phyloP scores from a whole-genome alignment of 2,113 vertebrate species.

The Pimephales promelas region DNA sequence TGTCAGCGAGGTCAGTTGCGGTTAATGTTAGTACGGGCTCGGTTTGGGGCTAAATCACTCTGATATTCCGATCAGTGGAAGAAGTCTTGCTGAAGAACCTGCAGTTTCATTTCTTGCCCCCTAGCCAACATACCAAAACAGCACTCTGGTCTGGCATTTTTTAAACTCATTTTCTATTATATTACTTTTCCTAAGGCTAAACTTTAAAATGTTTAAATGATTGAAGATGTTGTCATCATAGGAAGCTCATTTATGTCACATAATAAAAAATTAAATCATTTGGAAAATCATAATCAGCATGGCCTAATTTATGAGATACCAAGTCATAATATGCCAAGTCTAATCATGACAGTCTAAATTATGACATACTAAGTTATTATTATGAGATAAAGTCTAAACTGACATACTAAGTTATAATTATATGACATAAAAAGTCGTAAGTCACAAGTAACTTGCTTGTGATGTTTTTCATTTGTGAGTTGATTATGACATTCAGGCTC shows the following conservation, averaged over 20 bases:
- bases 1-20: neutral
- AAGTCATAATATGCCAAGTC: too few species aligned
- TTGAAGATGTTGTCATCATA: neutral
- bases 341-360: too few species aligned
- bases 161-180: neutral
- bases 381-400: too few species aligned
- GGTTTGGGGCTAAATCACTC: slow-evolving; percentile 14
- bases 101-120: neutral
- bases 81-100: neutral
- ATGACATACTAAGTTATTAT: too few species aligned
- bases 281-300: too few species aligned
- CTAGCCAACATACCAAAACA: neutral
- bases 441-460: neutral
- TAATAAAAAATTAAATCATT: too few species aligned
- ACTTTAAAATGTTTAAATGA: neutral
- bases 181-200: neutral
- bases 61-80: neutral
- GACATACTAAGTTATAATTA: too few species aligned
- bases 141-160: neutral
- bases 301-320: too few species aligned
- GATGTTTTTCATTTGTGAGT: neutral
- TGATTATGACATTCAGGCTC: too few species aligned
- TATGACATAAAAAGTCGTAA: neutral
- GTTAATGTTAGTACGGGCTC: slow-evolving; percentile 25
- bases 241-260: too few species aligned